These are phyloP conservation scores for Cryptus armator DNA, from an alignment of 2,888 invertebrate species.

Conservation along the genomic window DNA sequence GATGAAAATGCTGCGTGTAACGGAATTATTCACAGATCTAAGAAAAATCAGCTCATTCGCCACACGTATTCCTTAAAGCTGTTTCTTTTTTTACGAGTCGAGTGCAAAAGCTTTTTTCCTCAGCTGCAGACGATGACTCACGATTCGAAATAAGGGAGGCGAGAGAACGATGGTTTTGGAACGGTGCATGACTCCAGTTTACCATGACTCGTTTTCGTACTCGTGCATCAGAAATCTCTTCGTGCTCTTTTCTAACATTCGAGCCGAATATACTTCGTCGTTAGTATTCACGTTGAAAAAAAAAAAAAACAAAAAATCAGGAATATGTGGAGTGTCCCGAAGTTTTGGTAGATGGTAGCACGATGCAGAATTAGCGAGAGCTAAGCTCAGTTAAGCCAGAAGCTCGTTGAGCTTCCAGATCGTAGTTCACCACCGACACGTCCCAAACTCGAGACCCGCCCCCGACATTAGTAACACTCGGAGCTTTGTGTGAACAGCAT, in stretches of 20 bases:
- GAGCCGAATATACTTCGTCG: conserved; percentile 14
- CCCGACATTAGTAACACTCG: background rate
- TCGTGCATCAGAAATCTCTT: background rate
- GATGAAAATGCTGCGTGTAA: no score
- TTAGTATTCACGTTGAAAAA: background rate
- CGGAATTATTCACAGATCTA: background rate
- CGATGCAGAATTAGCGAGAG: conserved; percentile 32
- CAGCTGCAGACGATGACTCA: conserved; percentile 51
- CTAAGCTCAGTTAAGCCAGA: background rate
- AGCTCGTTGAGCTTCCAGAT: conserved; percentile 26
- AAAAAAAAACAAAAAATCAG: conserved; percentile 32
- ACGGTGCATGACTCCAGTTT: background rate
- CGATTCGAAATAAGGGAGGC: conserved; percentile 50
- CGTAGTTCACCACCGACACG: background rate
- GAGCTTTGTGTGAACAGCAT: conserved; percentile 10
- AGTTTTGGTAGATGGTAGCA: conserved; percentile 55
- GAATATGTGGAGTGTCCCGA: background rate
- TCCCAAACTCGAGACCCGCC: background rate
- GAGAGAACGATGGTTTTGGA: conserved; percentile 5
- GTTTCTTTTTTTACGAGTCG: conserved; percentile 18
- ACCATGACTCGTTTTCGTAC: background rate
- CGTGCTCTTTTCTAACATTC: background rate
- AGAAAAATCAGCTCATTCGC: background rate
- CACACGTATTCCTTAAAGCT: background rate
- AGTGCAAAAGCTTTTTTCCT: conserved; percentile 22